These are phyloP conservation scores for Shargacucullia verbasci DNA, from an alignment of 2,888 invertebrate species.

Conservation along the genomic window DNA sequence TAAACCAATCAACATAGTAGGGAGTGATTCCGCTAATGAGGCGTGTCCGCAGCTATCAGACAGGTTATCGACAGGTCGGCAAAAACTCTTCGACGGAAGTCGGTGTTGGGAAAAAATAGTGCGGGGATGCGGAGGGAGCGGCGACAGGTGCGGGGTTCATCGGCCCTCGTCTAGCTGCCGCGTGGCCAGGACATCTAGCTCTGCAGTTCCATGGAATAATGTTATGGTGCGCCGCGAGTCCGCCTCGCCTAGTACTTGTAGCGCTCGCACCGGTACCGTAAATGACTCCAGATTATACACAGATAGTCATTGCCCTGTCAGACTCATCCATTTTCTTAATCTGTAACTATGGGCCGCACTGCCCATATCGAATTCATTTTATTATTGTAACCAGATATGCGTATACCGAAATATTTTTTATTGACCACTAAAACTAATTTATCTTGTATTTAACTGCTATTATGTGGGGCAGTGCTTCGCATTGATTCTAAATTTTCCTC, in stretches of 20 bases:
- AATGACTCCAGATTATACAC: slow-evolving; percentile 61
- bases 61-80: slow-evolving; percentile 82
- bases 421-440: slow-evolving; percentile 20
- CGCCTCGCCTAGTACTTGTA: slow-evolving; percentile 61
- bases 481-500: neutral
- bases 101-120: slow-evolving; percentile 79
- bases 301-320: slow-evolving; percentile 30
- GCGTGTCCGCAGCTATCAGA: slow-evolving; percentile 82
- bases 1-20: slow-evolving; percentile 69
- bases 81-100: slow-evolving; percentile 86
- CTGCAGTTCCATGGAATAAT: slow-evolving; percentile 71
- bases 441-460: slow-evolving; percentile 15
- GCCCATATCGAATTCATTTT: slow-evolving; percentile 21
- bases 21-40: slow-evolving; percentile 83
- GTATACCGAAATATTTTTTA: slow-evolving; percentile 19
- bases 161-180: slow-evolving; percentile 70
- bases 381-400: slow-evolving; percentile 28
- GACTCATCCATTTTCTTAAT: slow-evolving; percentile 44
- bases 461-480: slow-evolving; percentile 6
- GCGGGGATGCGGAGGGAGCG: slow-evolving; percentile 76
- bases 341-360: slow-evolving; percentile 32
- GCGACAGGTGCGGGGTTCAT: slow-evolving; percentile 85
- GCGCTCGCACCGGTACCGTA: slow-evolving; percentile 69
- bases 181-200: slow-evolving; percentile 67
- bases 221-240: slow-evolving; percentile 67